Evolutionary conservation across 2,888 invertebrate species (phyloP), one percentile per base, ranked within the genome.

Genomic region (Boloria selene): DNA sequence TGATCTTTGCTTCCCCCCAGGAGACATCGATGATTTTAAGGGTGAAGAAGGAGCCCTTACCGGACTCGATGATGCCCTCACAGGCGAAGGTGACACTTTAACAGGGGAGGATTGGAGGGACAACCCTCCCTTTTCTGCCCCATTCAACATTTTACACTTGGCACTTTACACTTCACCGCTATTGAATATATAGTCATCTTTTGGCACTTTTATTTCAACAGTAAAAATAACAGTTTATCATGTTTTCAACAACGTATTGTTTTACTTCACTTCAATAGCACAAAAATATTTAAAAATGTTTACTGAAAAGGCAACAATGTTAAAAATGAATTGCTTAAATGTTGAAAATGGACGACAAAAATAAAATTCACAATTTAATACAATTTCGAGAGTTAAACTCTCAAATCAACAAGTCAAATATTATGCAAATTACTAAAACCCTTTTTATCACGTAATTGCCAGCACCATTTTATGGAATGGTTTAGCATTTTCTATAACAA

Each of bases 1-100:
- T 0, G 90, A 88, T 50, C 84, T 77, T 69, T 84, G 83, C 61
- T 84, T 79, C 0, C 87, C 86, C 16, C 76, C 69, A 58, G 79
- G 83, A 0, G 89, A 86, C 44, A 91, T 49, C 0, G 91, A 87
- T 0, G 89, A 88, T 67, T 92, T 92, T 0, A 91, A 72, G 6
- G 91, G 91, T 0, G 90, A 92, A 0, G 89, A 77, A 2, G 88
- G 85, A 2, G 85, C 87, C 49, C 90, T 76, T 0, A 90, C 85
- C 0, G 91, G 89, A 64, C 91, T 90, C 0, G 89, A 82, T 0
- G 90, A 84, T 0, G 88, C 90, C 58, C 86, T 75, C 2, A 88
- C 87, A 3, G 89, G 88, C 0, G 88, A 87, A 2, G 88, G 85
- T 18, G 77, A 74, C 54, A 73, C 72, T 70, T 78, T 79, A 17